Percentiles rank a stretch among this genome's conserved stretches.
phyloP scores from a whole-genome alignment of 2,888 invertebrate species.

The Acanthosoma haemorrhoidale region DNA sequence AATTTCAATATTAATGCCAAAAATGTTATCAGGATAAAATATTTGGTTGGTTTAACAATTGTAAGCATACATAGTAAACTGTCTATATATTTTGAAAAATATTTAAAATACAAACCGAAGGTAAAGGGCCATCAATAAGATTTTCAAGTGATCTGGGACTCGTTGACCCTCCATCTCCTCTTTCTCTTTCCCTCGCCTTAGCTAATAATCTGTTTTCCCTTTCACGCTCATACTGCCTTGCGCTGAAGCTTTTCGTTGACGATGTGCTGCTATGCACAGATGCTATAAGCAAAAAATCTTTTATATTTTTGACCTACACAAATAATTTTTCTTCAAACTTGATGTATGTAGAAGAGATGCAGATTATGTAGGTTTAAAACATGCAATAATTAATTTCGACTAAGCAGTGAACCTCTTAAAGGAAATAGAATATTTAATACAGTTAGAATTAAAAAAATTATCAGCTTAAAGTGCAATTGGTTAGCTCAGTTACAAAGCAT shows the following conservation, averaged over 20 bases:
- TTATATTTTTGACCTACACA: background rate
- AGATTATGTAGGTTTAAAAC: background rate
- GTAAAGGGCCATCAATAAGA: constrained; percentile 39
- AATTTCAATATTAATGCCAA: no score
- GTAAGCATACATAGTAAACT: no score
- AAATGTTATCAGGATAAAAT: no score
- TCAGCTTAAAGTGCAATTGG: no score
- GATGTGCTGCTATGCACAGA: constrained; percentile 79
- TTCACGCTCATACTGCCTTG: constrained; percentile 72
- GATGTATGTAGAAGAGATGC: constrained; percentile 29
- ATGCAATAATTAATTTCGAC: constrained; percentile 14
- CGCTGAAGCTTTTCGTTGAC: constrained; percentile 75
- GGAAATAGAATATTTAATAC: no score
- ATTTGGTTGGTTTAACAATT: no score
- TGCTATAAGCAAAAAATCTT: constrained; percentile 51
- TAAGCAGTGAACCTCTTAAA: no score
- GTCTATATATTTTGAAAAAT: no score
- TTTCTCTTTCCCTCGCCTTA: constrained; percentile 54
- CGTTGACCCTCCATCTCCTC: constrained; percentile 44
- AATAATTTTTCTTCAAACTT: background rate
- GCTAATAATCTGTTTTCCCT: constrained; percentile 70
- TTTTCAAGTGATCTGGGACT: constrained; percentile 42
- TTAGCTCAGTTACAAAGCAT: no score
- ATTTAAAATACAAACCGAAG: constrained; percentile 35
- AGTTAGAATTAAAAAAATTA: no score